These are phyloP conservation scores for Drosophila ezoana DNA, from an alignment of 2,888 invertebrate genomes.

Conservation along the genomic window DNA sequence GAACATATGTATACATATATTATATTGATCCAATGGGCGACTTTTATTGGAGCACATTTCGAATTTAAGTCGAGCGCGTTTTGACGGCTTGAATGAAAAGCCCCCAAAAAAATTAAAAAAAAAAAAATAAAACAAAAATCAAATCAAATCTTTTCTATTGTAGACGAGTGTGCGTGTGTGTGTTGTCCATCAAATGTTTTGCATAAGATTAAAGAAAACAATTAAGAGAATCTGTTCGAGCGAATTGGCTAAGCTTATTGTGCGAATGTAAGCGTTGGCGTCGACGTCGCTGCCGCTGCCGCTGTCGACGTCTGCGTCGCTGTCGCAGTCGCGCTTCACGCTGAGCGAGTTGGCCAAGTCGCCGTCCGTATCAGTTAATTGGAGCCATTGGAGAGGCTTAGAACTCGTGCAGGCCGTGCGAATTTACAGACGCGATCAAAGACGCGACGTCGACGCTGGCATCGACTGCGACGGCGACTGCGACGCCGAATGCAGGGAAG, in stretches of 20 bases:
- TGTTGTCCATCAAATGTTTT: constrained; percentile 80
- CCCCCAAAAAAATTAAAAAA: not conserved
- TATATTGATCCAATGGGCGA: constrained; percentile 42
- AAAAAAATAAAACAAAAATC: constrained; percentile 18
- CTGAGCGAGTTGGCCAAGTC: constrained; percentile 52
- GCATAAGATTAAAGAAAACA: constrained; percentile 80
- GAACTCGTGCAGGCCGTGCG: constrained; percentile 70
- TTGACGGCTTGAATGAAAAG: constrained; percentile 42
- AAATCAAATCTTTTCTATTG: constrained; percentile 25
- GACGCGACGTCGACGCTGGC: constrained; percentile 19
- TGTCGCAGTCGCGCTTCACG: constrained; percentile 10
- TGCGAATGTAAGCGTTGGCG: constrained; percentile 63
- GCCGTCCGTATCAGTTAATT: constrained; percentile 45
- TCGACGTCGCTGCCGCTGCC: constrained; percentile 1
- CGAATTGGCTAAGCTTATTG: constrained; percentile 60
- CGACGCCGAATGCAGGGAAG: constrained; percentile 12
- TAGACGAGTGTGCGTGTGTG: constrained; percentile 27
- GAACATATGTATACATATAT: constrained; percentile 11
- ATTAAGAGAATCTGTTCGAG: constrained; percentile 74
- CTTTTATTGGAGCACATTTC: constrained; percentile 56
- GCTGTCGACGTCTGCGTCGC: not conserved
- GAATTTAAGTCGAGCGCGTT: constrained; percentile 45
- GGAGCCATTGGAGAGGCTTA: constrained; percentile 59
- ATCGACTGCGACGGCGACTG: constrained; percentile 13
- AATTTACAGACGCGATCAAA: constrained; percentile 71